Percentiles rank a stretch among this genome's conserved stretches.
Evolutionary conservation across 2,888 invertebrate species (phyloP).

Genomic region (Unio pictorum): DNA sequence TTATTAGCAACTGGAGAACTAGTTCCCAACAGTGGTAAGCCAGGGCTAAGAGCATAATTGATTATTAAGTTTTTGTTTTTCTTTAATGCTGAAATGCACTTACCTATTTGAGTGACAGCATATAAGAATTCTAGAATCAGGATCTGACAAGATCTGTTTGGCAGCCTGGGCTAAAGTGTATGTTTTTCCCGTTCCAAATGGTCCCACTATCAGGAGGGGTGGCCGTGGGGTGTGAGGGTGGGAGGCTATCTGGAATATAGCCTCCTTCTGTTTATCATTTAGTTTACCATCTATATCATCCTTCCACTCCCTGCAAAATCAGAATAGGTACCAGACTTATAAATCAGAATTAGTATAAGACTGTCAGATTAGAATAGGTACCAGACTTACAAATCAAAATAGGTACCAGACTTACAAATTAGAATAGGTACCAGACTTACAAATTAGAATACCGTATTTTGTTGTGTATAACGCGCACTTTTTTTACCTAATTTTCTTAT

Average conservation of each 20-base stretch:
- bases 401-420: not conserved
- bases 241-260: conserved; percentile 81
- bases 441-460: no score
- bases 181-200: conserved; percentile 91
- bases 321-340: no score
- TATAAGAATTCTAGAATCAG: conserved; percentile 81
- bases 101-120: conserved; percentile 88
- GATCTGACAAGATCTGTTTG: conserved; percentile 79
- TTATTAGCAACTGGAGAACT: no score
- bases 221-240: conserved; percentile 49
- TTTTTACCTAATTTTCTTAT: no score
- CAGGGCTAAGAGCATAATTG: no score
- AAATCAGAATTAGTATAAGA: not conserved
- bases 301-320: conserved; percentile 74
- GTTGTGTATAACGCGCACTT: no score
- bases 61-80: no score
- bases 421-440: no score
- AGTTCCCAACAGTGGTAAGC: no score
- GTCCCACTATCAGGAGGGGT: conserved; percentile 72
- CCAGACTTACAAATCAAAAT: not conserved
- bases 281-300: conserved; percentile 78
- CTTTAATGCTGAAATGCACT: not conserved
- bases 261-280: conserved; percentile 85
- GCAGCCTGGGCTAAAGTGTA: conserved; percentile 84
- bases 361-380: not conserved